These are phyloP conservation scores for Drosophila elegans DNA, from an alignment of 1,140 invertebrate genomes.

Conservation along the genomic window DNA sequence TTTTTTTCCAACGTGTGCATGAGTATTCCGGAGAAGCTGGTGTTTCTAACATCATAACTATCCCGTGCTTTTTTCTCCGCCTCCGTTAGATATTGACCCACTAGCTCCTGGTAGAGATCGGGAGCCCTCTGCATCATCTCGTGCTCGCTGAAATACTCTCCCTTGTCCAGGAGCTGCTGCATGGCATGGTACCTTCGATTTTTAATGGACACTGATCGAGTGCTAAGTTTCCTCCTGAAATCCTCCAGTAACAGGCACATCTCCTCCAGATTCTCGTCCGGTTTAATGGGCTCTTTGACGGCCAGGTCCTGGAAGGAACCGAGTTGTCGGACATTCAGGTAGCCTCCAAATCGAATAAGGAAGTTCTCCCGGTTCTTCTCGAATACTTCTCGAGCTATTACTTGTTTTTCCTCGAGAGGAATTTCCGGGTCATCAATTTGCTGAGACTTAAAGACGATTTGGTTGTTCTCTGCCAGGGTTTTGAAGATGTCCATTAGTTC, in stretches of 20 bases:
- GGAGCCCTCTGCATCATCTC: conserved; percentile 97
- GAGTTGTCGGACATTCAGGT: conserved; percentile 89
- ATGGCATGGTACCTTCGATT: conserved; percentile 94
- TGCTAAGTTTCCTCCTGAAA: conserved; percentile 86
- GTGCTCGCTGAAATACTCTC: conserved; percentile 94
- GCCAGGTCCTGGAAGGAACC: conserved; percentile 87
- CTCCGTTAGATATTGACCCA: conserved; percentile 93
- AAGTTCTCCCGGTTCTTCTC: conserved; percentile 89
- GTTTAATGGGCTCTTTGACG: conserved; percentile 25
- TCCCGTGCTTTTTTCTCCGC: conserved; percentile 90
- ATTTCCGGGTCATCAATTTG: conserved; percentile 91
- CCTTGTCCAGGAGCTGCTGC: conserved; percentile 90
- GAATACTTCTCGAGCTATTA: conserved; percentile 89
- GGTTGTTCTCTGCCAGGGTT: conserved; percentile 68
- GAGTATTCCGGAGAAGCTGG: conserved; percentile 89
- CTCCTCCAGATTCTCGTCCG: conserved; percentile 86
- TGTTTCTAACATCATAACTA: conserved; percentile 86
- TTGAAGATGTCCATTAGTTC: conserved; percentile 68
- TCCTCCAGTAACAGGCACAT: conserved; percentile 87
- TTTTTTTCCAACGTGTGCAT: conserved; percentile 89
- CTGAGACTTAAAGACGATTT: conserved; percentile 90
- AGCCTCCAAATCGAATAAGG: conserved; percentile 91
- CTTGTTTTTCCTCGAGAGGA: conserved; percentile 88
- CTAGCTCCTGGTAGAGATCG: conserved; percentile 93
- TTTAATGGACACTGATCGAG: conserved; percentile 87